Evolutionary conservation across 2,113 vertebrate genomes (phyloP).

Genomic region (Chlorodrepanis virens): DNA sequence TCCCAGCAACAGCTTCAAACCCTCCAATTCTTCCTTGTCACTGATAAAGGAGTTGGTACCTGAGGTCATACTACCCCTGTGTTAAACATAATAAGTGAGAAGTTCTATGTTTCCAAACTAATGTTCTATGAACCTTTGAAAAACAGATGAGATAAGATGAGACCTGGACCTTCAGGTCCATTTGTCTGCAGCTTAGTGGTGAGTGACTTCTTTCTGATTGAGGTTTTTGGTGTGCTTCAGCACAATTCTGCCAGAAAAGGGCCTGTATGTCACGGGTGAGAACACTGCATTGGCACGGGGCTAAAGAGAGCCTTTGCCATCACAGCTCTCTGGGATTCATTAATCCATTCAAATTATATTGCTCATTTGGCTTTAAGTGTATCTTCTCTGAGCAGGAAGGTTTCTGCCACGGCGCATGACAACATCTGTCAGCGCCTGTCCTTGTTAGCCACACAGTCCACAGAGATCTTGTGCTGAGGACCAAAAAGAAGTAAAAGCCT

Average conservation of each 20-base stretch:
- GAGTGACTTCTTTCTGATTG: background rate
- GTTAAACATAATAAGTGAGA: background rate
- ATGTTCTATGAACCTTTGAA: background rate
- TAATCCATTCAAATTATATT: background rate
- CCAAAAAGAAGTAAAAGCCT: background rate
- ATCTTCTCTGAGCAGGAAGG: background rate
- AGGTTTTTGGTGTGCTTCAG: background rate
- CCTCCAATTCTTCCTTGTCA: background rate
- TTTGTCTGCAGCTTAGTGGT: background rate
- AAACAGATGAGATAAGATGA: background rate
- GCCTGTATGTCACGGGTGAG: background rate
- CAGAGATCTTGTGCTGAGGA: background rate
- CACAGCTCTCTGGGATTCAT: background rate
- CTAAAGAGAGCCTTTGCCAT: background rate
- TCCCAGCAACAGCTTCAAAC: background rate
- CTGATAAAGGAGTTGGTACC: background rate
- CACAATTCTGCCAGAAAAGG: background rate
- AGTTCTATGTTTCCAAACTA: background rate
- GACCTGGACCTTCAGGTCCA: background rate
- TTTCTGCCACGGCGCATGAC: background rate
- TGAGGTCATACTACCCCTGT: background rate
- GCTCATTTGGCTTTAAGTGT: conserved; percentile 7
- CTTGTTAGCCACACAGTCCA: background rate
- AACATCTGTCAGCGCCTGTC: background rate
- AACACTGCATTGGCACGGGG: background rate